phyloP scores from a whole-genome alignment of 1,140 invertebrate species.

The Drosophila bipectinata region DNA sequence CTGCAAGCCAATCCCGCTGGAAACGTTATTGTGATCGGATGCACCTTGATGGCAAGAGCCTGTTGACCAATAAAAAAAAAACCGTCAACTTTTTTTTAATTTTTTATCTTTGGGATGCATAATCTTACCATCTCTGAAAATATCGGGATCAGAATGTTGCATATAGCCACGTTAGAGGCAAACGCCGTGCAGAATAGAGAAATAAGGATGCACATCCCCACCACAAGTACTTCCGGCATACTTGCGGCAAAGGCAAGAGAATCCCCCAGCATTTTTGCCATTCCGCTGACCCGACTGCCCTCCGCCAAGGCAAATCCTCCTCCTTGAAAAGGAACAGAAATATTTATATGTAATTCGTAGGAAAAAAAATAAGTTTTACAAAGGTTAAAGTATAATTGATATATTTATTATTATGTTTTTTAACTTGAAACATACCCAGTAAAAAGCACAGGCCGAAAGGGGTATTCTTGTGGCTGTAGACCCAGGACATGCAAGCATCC shows the following conservation, averaged over 20 bases:
- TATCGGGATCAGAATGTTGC: conserved; percentile 91
- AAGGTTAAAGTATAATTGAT: not conserved
- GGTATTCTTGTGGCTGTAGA: conserved; percentile 43
- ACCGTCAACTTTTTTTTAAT: not conserved
- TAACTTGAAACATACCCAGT: conserved; percentile 34
- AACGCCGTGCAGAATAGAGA: conserved; percentile 89
- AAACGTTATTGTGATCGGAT: conserved; percentile 94
- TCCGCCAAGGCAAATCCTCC: conserved; percentile 95
- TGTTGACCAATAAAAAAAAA: conserved; percentile 48
- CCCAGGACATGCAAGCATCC: conserved; percentile 63
- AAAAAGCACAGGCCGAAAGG: conserved; percentile 61
- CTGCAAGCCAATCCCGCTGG: conserved; percentile 91
- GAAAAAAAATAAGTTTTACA: not conserved
- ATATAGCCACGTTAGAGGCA: conserved; percentile 92
- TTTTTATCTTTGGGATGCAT: not conserved
- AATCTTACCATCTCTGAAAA: conserved; percentile 88
- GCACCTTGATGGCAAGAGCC: conserved; percentile 86
- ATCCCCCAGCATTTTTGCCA: conserved; percentile 90
- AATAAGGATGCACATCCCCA: conserved; percentile 85
- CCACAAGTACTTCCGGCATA: conserved; percentile 84
- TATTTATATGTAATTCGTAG: not conserved
- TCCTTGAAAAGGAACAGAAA: conserved; percentile 81
- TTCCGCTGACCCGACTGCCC: conserved; percentile 90
- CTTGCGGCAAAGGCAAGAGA: conserved; percentile 85
- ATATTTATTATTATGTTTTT: too few relatives aligned